These are phyloP conservation scores for Mugil cephalus DNA, from an alignment of 2,113 vertebrate species.

Conservation along the genomic window DNA sequence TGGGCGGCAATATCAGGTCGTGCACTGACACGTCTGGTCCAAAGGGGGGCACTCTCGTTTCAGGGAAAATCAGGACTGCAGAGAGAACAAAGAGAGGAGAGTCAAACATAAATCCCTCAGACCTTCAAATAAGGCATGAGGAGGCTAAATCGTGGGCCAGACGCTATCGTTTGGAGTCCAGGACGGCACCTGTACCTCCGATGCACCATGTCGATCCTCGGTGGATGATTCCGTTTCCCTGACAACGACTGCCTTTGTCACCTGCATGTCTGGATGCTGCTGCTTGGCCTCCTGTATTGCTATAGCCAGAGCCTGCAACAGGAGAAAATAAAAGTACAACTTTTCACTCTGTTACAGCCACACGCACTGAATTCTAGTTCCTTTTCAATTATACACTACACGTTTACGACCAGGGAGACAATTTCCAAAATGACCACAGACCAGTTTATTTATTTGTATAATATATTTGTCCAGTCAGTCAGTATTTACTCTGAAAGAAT, in stretches of 20 bases:
- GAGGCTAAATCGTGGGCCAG: slow-evolving; percentile 23
- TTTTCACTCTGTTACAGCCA: too few relatives aligned
- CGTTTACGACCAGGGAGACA: too few relatives aligned
- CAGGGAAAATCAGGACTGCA: slow-evolving; percentile 79
- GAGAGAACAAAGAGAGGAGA: slow-evolving; percentile 23
- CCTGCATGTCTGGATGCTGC: slow-evolving; percentile 99
- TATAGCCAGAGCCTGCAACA: slow-evolving; percentile 92
- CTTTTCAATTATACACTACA: too few relatives aligned
- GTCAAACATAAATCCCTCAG: slow-evolving; percentile 16
- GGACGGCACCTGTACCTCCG: slow-evolving; percentile 86
- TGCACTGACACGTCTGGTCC: slow-evolving; percentile 67
- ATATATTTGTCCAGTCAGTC: background rate
- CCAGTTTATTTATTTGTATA: background rate
- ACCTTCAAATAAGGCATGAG: background rate
- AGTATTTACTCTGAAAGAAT: slow-evolving; percentile 1
- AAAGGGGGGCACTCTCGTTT: slow-evolving; percentile 64
- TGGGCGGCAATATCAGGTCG: slow-evolving; percentile 46
- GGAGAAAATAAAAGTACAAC: background rate
- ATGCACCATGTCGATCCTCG: slow-evolving; percentile 89
- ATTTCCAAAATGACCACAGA: too few relatives aligned
- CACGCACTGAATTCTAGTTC: too few relatives aligned
- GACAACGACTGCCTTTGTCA: slow-evolving; percentile 99
- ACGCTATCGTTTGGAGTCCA: slow-evolving; percentile 17
- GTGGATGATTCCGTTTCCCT: slow-evolving; percentile 98
- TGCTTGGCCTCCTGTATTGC: slow-evolving; percentile 99